Conservation (phyloP, 2,888 invertebrate genomes). For the Epinotia nisella region DNA sequence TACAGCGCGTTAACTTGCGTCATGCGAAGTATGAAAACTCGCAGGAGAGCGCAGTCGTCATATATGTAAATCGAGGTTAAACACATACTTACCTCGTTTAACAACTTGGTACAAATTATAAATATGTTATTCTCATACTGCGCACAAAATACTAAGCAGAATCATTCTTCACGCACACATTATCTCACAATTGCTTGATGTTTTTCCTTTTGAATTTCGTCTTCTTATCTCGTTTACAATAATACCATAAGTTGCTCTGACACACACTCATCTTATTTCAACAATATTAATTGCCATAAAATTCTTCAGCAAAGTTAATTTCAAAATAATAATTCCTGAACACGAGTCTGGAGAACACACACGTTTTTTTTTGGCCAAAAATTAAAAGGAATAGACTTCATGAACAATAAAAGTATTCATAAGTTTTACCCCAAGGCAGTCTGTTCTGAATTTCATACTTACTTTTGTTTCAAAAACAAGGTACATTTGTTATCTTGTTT, state of each 20-base stretch:
- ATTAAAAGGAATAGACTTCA: not conserved
- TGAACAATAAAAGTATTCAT: constrained; percentile 8
- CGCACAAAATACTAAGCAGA: not conserved
- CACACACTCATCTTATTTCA: too few species aligned
- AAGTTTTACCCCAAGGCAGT: not conserved
- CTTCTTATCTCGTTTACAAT: too few species aligned
- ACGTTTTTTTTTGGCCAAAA: not conserved
- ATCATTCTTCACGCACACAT: not conserved
- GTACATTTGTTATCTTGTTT: not conserved
- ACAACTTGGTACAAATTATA: not conserved
- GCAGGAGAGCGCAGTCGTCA: not conserved
- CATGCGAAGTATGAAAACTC: not conserved
- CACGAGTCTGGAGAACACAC: not conserved
- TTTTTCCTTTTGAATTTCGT: too few species aligned
- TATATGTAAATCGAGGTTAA: not conserved
- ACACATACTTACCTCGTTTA: not conserved
- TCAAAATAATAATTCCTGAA: too few species aligned
- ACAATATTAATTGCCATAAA: too few species aligned
- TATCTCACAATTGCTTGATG: not conserved
- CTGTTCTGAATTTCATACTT: not conserved
- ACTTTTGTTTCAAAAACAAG: constrained; percentile 1
- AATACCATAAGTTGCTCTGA: too few species aligned
- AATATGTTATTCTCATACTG: not conserved
- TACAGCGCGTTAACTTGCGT: not conserved
- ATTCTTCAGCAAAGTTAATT: too few species aligned